Base-by-base conservation (phyloP, 1,140 invertebrate genomes). In the Nebria ingens region DNA sequence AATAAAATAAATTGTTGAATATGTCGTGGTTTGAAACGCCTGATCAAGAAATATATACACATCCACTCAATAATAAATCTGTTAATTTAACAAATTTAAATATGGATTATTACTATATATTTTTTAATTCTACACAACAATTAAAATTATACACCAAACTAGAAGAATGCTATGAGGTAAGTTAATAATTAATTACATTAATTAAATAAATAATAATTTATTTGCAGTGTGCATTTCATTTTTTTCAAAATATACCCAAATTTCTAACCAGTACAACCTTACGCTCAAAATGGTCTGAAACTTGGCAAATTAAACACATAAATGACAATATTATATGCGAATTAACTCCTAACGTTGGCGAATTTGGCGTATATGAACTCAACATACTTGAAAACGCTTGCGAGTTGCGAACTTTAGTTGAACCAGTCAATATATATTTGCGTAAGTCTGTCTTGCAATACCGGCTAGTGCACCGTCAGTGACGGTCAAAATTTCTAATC, bases 311-410 rank as follows among this genome's bases (percentile, higher is more conserved):
- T 52, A 1, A 61, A 42, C 59, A 61, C 19, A 2, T 50, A 49
- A 53, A 25, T 15, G 20, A 53, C 19, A 55, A 69, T 59, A 51
- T 78, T 21, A 57, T 74, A 55, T 83, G 83, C 65, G 76, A 85
- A 62, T 56, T 84, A 11, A 61, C 69, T 11, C 73, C 76, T 0
- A 70, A 79, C 45, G 64, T 88, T 57, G 82, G 81, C 12, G 78
- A 89, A 69, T 89, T 86, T 64, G 87, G 87, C 3, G 77, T 87
- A 49, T 90, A 90, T 61, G 76, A 82, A 53, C 65, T 87, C 19
- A 76, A 71, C 21, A 62, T 81, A 0, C 67, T 70, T n/a, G 61
- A 76, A 21, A 71, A 71, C 0, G 76, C 66, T 19, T 87, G 85
- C 64, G 58, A 69, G 17, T 64, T 87, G 23, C 65, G 63, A 13